Conservation (phyloP, 2,888 invertebrate species). For the Aleiodes leptofemur region DNA sequence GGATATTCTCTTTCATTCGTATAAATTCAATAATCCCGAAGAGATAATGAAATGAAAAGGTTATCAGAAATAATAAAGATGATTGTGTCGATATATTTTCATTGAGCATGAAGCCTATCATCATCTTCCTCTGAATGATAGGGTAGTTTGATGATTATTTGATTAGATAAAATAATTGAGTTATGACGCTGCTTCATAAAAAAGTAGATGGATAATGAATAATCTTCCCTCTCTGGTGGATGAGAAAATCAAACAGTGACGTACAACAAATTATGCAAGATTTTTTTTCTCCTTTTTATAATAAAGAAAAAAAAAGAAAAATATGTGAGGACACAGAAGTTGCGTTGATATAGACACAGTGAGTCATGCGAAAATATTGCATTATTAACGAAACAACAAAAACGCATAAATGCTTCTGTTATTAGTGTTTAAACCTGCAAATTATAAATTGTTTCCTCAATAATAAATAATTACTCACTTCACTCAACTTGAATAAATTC, state of each 20-base stretch:
- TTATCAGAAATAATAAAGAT: background rate
- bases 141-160: constrained; percentile 1
- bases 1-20: background rate
- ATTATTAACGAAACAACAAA: background rate
- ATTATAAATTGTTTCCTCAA: constrained; percentile 23
- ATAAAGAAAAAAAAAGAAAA: too few relatives aligned
- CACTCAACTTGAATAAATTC: background rate
- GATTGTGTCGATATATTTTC: background rate
- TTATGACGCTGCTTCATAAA: background rate
- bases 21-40: background rate
- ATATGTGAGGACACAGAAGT: background rate
- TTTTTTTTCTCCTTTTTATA: too few relatives aligned
- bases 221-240: background rate
- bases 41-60: background rate
- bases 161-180: constrained; percentile 6
- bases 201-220: background rate
- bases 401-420: constrained; percentile 13
- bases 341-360: background rate
- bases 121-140: background rate
- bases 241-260: background rate
- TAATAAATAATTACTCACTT: constrained; percentile 11
- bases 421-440: constrained; percentile 5
- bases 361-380: constrained; percentile 11
- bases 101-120: background rate
- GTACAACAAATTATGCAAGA: too few relatives aligned